Evolutionary conservation across 2,888 invertebrate genomes (phyloP).

Genomic region (Lampropteryx suffumata): DNA sequence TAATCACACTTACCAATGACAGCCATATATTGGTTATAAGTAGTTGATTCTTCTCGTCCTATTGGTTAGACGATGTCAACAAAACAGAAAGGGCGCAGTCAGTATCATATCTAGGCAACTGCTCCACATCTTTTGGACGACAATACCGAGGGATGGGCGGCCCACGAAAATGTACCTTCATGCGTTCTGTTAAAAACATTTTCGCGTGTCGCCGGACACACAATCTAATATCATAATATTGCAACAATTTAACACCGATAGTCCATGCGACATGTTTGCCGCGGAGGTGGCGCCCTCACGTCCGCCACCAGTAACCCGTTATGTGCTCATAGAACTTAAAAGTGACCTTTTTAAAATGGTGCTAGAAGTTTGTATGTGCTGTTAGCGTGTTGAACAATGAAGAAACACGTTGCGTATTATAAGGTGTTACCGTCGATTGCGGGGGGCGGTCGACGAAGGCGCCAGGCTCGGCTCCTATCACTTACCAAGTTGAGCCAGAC

Average conservation of each 20-base stretch:
- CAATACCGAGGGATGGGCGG: slow-evolving; percentile 61
- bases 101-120: slow-evolving; percentile 77
- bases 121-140: slow-evolving; percentile 65
- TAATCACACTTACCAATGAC: slow-evolving; percentile 93
- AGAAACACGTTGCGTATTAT: slow-evolving; percentile 23
- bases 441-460: slow-evolving; percentile 69
- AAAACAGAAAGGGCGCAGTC: slow-evolving; percentile 86
- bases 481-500: slow-evolving; percentile 99
- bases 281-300: slow-evolving; percentile 67
- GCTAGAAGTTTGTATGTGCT: slow-evolving; percentile 39
- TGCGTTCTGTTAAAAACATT: slow-evolving; percentile 50
- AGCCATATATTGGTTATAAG: slow-evolving; percentile 97
- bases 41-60: slow-evolving; percentile 98
- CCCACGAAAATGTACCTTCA: slow-evolving; percentile 55
- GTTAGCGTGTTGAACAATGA: slow-evolving; percentile 30
- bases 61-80: slow-evolving; percentile 87
- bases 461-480: slow-evolving; percentile 82
- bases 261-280: slow-evolving; percentile 78
- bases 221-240: slow-evolving; percentile 67
- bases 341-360: slow-evolving; percentile 37
- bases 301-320: slow-evolving; percentile 67
- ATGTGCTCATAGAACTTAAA: slow-evolving; percentile 25
- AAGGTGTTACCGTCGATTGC: slow-evolving; percentile 43
- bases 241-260: slow-evolving; percentile 78
- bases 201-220: slow-evolving; percentile 67